These are phyloP conservation scores for Dolichallabes microphthalmus DNA, from an alignment of 2,113 vertebrate genomes.

Conservation along the genomic window DNA sequence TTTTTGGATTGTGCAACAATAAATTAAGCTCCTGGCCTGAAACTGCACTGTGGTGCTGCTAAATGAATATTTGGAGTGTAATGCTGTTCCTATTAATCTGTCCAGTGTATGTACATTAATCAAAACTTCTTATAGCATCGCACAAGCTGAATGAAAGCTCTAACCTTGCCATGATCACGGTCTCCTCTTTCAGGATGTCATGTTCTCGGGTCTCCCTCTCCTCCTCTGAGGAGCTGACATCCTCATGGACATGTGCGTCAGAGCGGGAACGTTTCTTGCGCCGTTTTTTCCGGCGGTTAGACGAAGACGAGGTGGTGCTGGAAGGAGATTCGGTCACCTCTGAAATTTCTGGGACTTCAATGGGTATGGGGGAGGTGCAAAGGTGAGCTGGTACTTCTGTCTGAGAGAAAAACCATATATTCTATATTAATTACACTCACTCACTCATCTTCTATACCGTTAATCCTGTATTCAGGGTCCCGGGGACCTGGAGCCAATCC, in stretches of 20 bases:
- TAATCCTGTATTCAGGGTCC: too few relatives aligned
- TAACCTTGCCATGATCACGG: slow-evolving; percentile 61
- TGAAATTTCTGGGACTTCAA: slow-evolving; percentile 47
- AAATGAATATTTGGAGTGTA: not conserved
- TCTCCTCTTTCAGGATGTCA: slow-evolving; percentile 59
- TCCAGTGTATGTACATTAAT: not conserved
- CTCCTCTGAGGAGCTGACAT: slow-evolving; percentile 68
- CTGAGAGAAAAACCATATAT: slow-evolving; percentile 51
- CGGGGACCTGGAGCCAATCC: too few relatives aligned
- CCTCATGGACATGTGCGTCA: slow-evolving; percentile 56
- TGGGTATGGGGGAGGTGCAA: slow-evolving; percentile 82
- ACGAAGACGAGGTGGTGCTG: slow-evolving; percentile 37
- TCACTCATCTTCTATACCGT: too few relatives aligned
- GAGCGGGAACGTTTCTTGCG: slow-evolving; percentile 72
- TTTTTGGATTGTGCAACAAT: not conserved
- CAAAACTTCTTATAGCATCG: not conserved
- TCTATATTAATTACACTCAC: not conserved
- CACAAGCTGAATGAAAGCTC: slow-evolving; percentile 16
- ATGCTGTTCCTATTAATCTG: not conserved
- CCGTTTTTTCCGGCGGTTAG: slow-evolving; percentile 68
- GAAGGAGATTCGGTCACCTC: slow-evolving; percentile 28
- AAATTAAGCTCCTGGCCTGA: not conserved
- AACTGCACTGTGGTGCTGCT: not conserved
- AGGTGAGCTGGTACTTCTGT: slow-evolving; percentile 72
- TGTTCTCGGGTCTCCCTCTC: slow-evolving; percentile 67